Percentiles rank a stretch among this genome's conserved stretches.
Conservation (phyloP, 2,113 vertebrate genomes). For the Agelaius phoeniceus region DNA sequence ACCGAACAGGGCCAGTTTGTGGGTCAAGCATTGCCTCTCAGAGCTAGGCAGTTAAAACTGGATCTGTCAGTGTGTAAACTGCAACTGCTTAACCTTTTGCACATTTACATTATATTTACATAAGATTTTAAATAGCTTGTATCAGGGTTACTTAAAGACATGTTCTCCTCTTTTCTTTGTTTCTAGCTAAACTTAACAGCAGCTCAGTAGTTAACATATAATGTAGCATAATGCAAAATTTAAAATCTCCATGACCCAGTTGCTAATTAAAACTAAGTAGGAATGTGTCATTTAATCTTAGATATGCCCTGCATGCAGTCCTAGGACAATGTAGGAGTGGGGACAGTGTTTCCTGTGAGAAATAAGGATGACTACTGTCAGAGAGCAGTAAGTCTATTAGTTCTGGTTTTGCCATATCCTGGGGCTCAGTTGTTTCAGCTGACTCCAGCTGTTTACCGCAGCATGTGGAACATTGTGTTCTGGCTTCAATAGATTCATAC, state of each 20-base stretch:
- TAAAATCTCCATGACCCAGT: not conserved
- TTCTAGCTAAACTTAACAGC: not conserved
- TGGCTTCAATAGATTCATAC: not conserved
- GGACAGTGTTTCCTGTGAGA: not conserved
- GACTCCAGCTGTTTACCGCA: conserved; percentile 49
- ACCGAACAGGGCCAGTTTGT: not conserved
- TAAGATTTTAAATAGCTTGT: not conserved
- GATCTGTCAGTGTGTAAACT: not conserved
- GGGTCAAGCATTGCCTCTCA: not conserved
- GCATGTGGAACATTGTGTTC: conserved; percentile 6
- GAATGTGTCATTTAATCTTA: not conserved
- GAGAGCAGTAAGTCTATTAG: not conserved
- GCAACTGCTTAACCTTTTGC: not conserved
- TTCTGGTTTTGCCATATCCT: conserved; percentile 39
- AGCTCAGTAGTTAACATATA: not conserved
- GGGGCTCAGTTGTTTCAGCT: conserved; percentile 41
- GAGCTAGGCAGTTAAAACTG: not conserved
- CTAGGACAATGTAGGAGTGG: not conserved
- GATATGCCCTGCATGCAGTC: not conserved
- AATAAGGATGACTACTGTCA: not conserved
- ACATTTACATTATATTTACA: not conserved
- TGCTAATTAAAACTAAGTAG: not conserved
- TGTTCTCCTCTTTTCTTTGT: not conserved
- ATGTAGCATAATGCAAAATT: not conserved
- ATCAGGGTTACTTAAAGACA: not conserved